Base-by-base conservation (phyloP, 2,888 invertebrate genomes). In the Allygus modestus region DNA sequence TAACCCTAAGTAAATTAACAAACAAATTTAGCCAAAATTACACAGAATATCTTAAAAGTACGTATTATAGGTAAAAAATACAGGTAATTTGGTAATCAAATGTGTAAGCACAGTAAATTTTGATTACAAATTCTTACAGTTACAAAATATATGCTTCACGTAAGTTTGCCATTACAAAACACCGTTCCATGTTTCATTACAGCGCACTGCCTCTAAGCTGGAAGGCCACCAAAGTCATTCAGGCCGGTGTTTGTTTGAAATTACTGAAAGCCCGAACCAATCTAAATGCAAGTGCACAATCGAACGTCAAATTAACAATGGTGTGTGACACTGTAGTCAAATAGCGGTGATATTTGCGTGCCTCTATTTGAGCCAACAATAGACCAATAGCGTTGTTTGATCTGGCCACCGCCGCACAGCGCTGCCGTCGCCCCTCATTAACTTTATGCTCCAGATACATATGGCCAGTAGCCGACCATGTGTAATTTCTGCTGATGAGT, bases 401-500 rank as follows among this genome's bases (percentile, higher is more conserved):
- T 58, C 58, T 58, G 58, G 2, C 17, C 69, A 7, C 23, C 23
- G 61, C 61, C 61, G 26, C 26, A 23, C 61, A 11, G 61, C 28
- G 69, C 31, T 69, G 69, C 33, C 15, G 1, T 61, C 26, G 28
- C 31, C 31, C 69, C 31, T 69, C 69, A 69, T 69, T 69, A 69
- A 69, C 69, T 69, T 69, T 69, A 31, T 28, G 33, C 33, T 33
- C 69, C 69, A 31, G 7, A 69, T 69, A 23, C 23, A 58, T 12
- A 58, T 5, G 20, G n/a, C 9, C 4, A 4, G 1, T 17, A 20
- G 23, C 58, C 58, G 23, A 20, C 31, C 69, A 69, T 69, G 69
- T 69, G 69, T 69, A 69, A 69, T 69, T 69, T 69, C 69, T 58
- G 69, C 33, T 69, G 69, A 69, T 69, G 69, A 69, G 69, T 69